Base-by-base conservation (phyloP, 2,888 invertebrate species). In the Tenthredo livida region DNA sequence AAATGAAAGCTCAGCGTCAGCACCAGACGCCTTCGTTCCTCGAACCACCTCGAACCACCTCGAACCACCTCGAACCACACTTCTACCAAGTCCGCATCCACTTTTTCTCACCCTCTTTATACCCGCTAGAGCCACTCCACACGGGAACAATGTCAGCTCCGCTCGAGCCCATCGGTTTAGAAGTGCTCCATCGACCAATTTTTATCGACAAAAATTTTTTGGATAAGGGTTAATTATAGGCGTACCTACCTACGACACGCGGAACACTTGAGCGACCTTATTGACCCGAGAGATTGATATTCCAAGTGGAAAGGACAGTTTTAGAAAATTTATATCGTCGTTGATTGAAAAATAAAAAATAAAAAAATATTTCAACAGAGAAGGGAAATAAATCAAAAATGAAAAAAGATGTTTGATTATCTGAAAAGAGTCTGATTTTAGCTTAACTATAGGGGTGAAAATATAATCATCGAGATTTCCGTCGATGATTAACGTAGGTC, bases 1-100 rank as follows among this genome's bases (percentile, higher is more conserved):
- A 89, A 91, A 88, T 89, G 87, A 90, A 91, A 90, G 87, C 87
- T 29, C 87, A 58, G 84, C 88, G 90, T 91, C 91, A 91, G 91
- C 91, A 88, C 85, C 88, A 88, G 89, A 86, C 86, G 80, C 85
- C 54, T 47, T 54, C 58, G 72, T 47, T 5, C 54, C 78, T 21
- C 84, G 72, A 54, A 33, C 80, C 80, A 12, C 73, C 37, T 80
- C 61, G 29, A 33, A 17, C 47, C 70, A 58, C 33, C 78, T 21
- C 84, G 72, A 54, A 33, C 80, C 80, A 12, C 73, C 37, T 80
- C 61, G 29, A 33, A 17, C 47, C 70, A 58, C 33, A 83, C 65
- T 83, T 67, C 25, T 61, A 40, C 77, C 10, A 12, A 61, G 9
- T 25, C 47, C 25, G 25, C 47, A 83, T 67, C 83, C 83, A 83